phyloP scores from a whole-genome alignment of 2,888 invertebrate species.

The Drosophila flavopinicola region DNA sequence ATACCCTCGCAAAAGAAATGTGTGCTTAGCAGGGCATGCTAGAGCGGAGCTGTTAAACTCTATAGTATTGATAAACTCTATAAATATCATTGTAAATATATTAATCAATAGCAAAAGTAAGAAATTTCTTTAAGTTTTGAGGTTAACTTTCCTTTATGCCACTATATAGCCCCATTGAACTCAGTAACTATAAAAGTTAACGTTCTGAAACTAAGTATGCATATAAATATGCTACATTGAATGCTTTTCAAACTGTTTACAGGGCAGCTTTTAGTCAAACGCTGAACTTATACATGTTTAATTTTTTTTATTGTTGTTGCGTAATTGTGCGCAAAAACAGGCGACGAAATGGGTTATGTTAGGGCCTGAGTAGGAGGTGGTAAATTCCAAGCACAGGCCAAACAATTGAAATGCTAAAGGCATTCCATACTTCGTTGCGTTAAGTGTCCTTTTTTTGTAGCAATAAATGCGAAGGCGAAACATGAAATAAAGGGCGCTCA shows the following conservation, averaged over 20 bases:
- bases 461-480: conserved; percentile 32
- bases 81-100: too few species aligned
- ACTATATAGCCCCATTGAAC: too few species aligned
- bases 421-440: conserved; percentile 36
- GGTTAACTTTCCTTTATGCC: too few species aligned
- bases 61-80: background rate
- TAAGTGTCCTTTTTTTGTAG: conserved; percentile 28
- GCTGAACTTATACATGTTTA: background rate
- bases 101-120: too few species aligned
- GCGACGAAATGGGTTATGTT: conserved; percentile 61
- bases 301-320: conserved; percentile 56
- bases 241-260: background rate
- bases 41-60: background rate
- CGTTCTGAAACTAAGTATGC: background rate
- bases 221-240: background rate
- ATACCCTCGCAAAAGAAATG: conserved; percentile 26
- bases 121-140: too few species aligned
- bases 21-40: background rate
- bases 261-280: conserved; percentile 14
- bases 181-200: too few species aligned
- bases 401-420: conserved; percentile 57
- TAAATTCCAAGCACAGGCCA: conserved; percentile 17
- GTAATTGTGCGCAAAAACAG: conserved; percentile 74
- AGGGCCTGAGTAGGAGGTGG: background rate
- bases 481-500: conserved; percentile 21